phyloP scores from a whole-genome alignment of 2,797 vertebrate species.

The Mus caroli region DNA sequence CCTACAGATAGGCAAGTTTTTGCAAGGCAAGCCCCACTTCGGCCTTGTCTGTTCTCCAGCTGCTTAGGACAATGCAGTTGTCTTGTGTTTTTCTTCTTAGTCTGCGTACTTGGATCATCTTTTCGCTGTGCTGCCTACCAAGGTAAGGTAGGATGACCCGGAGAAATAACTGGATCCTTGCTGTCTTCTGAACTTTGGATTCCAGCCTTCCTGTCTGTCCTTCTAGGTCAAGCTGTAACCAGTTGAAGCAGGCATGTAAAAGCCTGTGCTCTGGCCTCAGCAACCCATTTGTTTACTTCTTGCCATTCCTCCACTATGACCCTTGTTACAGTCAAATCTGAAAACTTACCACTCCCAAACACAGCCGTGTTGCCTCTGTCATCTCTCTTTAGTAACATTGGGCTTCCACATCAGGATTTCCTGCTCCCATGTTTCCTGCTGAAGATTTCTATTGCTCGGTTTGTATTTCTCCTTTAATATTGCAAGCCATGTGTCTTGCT shows the following conservation, averaged over 20 bases:
- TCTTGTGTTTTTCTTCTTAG: neutral
- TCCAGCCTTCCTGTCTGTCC: neutral
- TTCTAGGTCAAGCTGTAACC: neutral
- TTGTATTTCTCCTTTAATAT: neutral
- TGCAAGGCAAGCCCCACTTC: neutral
- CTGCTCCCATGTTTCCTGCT: neutral
- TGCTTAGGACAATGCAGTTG: neutral
- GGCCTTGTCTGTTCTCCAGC: neutral
- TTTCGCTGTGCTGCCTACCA: neutral
- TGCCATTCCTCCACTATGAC: neutral
- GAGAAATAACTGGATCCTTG: neutral
- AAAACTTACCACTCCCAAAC: neutral
- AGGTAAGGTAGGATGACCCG: neutral
- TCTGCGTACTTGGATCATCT: neutral
- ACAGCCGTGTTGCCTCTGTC: neutral
- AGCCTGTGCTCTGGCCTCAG: neutral
- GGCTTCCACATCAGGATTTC: too few relatives aligned
- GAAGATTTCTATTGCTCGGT: neutral
- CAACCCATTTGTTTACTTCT: neutral
- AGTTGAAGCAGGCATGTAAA: neutral
- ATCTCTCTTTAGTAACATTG: neutral
- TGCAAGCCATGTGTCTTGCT: neutral
- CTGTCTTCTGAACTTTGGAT: neutral
- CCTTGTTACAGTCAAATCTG: neutral
- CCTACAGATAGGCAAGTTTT: neutral